Evolutionary conservation across 1,140 invertebrate genomes (phyloP).

Genomic region (Caenorhabditis tropicalis): DNA sequence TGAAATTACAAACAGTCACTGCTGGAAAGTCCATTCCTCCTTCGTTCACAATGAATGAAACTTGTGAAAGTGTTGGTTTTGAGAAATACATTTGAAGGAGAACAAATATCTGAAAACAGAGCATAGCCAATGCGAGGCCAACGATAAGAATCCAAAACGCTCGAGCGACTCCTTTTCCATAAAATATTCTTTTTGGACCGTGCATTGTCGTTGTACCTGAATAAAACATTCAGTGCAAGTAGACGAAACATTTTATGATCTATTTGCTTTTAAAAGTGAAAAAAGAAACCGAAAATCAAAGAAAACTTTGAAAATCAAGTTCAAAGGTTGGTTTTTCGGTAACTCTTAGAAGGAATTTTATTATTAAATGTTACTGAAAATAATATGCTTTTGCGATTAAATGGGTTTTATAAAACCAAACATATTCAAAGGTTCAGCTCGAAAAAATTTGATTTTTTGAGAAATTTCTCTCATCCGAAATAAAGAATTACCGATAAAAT

Average conservation of each 20-base stretch:
- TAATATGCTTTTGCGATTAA: too few species aligned
- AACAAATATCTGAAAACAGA: slow-evolving; percentile 16
- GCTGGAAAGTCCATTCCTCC: slow-evolving; percentile 49
- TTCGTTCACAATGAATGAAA: slow-evolving; percentile 47
- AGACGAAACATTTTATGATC: not conserved
- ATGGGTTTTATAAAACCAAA: too few species aligned
- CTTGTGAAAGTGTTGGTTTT: slow-evolving; percentile 47
- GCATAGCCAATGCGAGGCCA: not conserved
- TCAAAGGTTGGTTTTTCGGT: not conserved
- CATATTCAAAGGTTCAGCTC: too few species aligned
- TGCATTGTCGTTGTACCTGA: slow-evolving; percentile 52
- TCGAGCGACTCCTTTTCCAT: slow-evolving; percentile 19
- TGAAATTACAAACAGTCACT: slow-evolving; percentile 52
- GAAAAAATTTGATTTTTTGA: too few species aligned
- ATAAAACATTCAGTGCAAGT: slow-evolving; percentile 18
- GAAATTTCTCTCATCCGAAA: too few species aligned
- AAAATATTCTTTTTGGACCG: slow-evolving; percentile 47
- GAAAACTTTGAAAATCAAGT: not conserved
- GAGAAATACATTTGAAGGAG: slow-evolving; percentile 22
- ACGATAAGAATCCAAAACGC: slow-evolving; percentile 47
- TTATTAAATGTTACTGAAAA: too few species aligned
- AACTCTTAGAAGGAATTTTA: too few species aligned
- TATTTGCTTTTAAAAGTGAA: not conserved
- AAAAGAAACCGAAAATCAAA: not conserved
- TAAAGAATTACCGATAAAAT: too few species aligned